Percentiles rank a stretch among this genome's conserved stretches.
Evolutionary conservation across 2,797 vertebrate genomes (phyloP).

Genomic region (Sardinella longiceps): DNA sequence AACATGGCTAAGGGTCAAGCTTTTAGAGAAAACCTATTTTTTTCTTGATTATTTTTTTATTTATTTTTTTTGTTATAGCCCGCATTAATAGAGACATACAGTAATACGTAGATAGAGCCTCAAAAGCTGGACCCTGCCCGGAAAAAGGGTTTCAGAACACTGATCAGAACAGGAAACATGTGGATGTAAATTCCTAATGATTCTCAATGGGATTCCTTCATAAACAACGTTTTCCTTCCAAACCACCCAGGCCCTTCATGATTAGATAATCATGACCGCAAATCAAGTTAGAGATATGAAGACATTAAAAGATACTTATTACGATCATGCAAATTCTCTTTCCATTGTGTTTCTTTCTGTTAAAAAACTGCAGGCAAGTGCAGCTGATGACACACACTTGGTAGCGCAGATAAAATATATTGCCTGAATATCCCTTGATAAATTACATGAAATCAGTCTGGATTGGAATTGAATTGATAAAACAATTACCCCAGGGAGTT

Average conservation of each 20-base stretch:
- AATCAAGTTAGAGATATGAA: background rate
- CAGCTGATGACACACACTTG: background rate
- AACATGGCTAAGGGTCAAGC: background rate
- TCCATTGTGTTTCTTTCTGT: background rate
- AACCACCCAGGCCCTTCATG: background rate
- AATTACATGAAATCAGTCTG: background rate
- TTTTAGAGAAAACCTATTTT: background rate
- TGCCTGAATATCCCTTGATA: slow-evolving; percentile 17
- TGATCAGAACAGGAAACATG: slow-evolving; percentile 1
- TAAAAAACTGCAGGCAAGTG: background rate
- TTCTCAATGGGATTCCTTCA: slow-evolving; percentile 5
- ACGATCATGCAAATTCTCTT: background rate
- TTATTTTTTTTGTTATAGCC: background rate
- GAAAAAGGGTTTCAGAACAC: background rate
- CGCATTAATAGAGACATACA: background rate
- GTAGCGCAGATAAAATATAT: background rate
- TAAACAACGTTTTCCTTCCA: background rate
- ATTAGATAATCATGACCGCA: background rate
- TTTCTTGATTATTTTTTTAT: background rate
- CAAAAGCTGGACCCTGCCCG: background rate
- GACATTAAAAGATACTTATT: background rate
- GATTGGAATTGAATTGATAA: slow-evolving; percentile 6
- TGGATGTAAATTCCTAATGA: background rate
- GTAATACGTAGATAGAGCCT: background rate
- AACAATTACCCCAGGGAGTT: slow-evolving; percentile 1